These are phyloP conservation scores for Linurgus olivaceus DNA, from an alignment of 2,797 vertebrate genomes.

Conservation along the genomic window DNA sequence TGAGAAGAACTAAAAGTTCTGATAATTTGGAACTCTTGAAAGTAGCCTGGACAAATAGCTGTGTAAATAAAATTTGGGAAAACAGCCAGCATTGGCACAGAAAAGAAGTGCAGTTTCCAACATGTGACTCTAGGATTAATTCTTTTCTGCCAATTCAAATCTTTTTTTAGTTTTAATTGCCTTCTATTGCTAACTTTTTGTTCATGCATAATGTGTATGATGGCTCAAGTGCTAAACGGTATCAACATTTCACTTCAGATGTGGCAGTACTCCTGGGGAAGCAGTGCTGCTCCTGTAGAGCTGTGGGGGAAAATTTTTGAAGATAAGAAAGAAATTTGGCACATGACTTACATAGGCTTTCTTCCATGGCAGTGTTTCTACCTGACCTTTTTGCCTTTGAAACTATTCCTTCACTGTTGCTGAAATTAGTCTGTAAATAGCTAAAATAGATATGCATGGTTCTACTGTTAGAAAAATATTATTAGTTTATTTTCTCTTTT, in stretches of 20 bases:
- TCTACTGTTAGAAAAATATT: background rate
- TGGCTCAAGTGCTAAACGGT: background rate
- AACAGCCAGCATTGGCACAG: background rate
- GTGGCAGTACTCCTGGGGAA: background rate
- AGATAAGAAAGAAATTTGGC: background rate
- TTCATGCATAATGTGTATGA: background rate
- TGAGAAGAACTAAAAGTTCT: background rate
- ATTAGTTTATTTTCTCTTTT: conserved; percentile 19
- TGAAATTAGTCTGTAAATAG: background rate
- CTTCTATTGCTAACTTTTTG: conserved; percentile 5
- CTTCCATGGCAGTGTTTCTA: background rate
- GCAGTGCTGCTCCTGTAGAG: background rate
- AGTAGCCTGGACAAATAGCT: background rate
- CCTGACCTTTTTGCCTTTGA: conserved; percentile 24
- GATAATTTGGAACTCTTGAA: background rate
- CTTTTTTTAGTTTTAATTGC: conserved; percentile 51
- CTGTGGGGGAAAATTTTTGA: background rate
- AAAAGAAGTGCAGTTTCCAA: conserved; percentile 15
- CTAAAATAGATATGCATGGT: background rate
- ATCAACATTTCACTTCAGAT: conserved; percentile 14
- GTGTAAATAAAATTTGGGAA: conserved; percentile 13
- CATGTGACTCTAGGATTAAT: conserved; percentile 41
- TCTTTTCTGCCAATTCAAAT: background rate
- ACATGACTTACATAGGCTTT: background rate
- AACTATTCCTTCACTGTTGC: background rate